A percentile compares a stretch with the other conserved stretches of the same genome.
Conservation (phyloP, 2,888 invertebrate species). For the Andrena bicolor region DNA sequence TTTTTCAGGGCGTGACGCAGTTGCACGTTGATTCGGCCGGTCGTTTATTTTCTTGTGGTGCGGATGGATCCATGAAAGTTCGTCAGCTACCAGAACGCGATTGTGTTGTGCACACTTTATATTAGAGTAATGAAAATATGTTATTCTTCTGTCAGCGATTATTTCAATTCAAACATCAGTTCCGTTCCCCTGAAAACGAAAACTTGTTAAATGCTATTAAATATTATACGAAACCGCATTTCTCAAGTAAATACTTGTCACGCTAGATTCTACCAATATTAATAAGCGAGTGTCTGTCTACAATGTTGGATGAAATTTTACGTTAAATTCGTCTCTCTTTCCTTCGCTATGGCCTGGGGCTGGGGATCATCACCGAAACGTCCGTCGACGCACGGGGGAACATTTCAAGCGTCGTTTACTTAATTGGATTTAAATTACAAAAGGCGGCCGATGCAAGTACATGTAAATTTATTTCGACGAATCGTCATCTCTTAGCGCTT, state of each 20-base stretch:
- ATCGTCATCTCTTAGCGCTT: neutral
- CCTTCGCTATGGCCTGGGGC: too few species aligned
- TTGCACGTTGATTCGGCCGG: constrained; percentile 95
- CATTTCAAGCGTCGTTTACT: neutral
- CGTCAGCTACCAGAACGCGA: constrained; percentile 95
- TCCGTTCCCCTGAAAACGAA: neutral
- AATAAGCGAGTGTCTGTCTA: neutral
- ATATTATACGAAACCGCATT: constrained; percentile 11
- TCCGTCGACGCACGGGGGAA: neutral
- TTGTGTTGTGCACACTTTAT: constrained; percentile 87
- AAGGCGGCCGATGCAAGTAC: neutral
- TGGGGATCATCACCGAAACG: neutral
- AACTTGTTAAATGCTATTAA: constrained; percentile 17
- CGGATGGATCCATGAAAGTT: constrained; percentile 99
- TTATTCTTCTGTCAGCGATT: constrained; percentile 12
- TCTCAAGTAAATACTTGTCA: constrained; percentile 14
- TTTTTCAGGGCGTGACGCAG: constrained; percentile 93
- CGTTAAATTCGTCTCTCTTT: neutral
- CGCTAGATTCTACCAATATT: neutral
- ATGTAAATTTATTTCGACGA: neutral
- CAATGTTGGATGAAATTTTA: neutral
- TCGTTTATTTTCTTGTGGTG: constrained; percentile 98
- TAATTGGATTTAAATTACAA: neutral
- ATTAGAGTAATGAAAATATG: constrained; percentile 79
- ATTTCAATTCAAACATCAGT: constrained; percentile 7